Percentiles rank a stretch among this genome's conserved stretches.
Evolutionary conservation across 2,113 vertebrate genomes (phyloP).

Genomic region (Prunella himalayana): DNA sequence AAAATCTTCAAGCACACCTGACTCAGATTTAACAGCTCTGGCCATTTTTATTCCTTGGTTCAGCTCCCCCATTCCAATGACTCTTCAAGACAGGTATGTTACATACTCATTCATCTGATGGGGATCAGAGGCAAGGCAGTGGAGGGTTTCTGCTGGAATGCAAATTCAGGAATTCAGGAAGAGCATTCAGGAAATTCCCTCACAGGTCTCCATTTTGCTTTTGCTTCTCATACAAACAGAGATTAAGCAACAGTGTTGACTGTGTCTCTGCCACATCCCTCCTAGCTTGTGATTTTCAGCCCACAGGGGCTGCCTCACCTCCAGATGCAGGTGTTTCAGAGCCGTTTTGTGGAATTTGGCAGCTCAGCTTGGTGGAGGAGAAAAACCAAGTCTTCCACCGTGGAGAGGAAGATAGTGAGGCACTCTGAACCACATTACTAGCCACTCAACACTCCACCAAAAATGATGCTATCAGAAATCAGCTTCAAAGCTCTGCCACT

Average conservation of each 20-base stretch:
- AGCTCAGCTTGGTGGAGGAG: background rate
- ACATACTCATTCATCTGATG: background rate
- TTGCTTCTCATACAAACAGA: background rate
- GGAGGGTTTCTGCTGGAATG: background rate
- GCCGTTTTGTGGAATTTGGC: background rate
- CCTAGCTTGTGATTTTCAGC: background rate
- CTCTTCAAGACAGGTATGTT: background rate
- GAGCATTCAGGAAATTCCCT: background rate
- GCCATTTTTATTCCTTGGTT: background rate
- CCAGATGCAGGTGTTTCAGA: background rate
- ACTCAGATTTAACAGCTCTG: background rate
- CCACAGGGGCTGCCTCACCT: background rate
- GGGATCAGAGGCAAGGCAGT: background rate
- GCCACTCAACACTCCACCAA: background rate
- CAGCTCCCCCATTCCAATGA: background rate
- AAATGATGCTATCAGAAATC: background rate
- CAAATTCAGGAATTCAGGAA: background rate
- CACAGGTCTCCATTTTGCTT: background rate
- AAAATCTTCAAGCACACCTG: background rate
- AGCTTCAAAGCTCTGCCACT: background rate
- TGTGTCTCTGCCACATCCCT: background rate
- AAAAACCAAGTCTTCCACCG: background rate
- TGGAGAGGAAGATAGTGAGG: background rate
- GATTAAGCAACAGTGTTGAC: background rate
- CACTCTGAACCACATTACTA: accelerated